A percentile compares a stretch with the other conserved stretches of the same genome.
These are phyloP conservation scores for Pherbina coryleti DNA, from an alignment of 2,888 invertebrate species.

Conservation along the genomic window DNA sequence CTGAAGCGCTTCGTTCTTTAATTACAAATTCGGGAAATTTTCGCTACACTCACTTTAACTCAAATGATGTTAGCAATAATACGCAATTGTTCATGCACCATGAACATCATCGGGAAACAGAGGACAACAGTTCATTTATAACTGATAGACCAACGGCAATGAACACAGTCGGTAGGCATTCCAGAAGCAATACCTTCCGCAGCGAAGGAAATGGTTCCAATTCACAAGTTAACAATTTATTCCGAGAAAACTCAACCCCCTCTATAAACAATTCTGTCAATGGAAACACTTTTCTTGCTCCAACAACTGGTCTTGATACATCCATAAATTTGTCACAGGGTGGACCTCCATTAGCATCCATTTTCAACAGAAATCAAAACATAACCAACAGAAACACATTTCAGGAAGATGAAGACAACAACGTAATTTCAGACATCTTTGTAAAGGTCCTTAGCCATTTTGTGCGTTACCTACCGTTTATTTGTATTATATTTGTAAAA, in stretches of 20 bases:
- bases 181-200: conserved; percentile 53
- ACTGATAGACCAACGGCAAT: not conserved
- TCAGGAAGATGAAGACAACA: conserved; percentile 56
- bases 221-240: conserved; percentile 25
- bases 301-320: not conserved
- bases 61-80: conserved; percentile 49
- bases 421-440: conserved; percentile 59
- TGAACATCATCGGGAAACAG: conserved; percentile 14
- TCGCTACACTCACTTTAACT: conserved; percentile 54
- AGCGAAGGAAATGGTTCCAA: conserved; percentile 46
- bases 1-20: conserved; percentile 61
- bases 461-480: conserved; percentile 63
- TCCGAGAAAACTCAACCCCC: conserved; percentile 16
- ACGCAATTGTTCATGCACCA: conserved; percentile 47
- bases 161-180: not conserved
- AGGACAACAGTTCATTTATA: not conserved
- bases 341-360: not conserved
- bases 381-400: conserved; percentile 46
- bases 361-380: conserved; percentile 10
- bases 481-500: conserved; percentile 62
- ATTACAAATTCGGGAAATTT: conserved; percentile 59
- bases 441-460: conserved; percentile 62
- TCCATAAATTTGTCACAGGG: conserved; percentile 7
- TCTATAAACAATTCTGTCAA: conserved; percentile 17
- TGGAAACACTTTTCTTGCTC: not conserved